These are phyloP conservation scores for Piaya cayana DNA, from an alignment of 2,113 vertebrate genomes.

Conservation along the genomic window DNA sequence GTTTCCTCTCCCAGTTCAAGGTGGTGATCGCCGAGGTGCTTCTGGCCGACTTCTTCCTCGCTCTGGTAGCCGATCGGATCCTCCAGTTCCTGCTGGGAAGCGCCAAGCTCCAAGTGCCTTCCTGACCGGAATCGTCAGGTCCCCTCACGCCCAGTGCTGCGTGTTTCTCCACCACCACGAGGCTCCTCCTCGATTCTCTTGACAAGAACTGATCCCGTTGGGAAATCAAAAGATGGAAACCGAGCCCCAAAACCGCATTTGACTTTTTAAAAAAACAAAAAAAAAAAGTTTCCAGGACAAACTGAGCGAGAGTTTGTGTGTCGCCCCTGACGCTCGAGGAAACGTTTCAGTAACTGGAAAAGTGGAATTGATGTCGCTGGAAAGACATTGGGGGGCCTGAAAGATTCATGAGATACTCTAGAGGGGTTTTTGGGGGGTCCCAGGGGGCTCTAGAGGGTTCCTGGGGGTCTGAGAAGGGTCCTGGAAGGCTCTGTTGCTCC, in stretches of 20 bases:
- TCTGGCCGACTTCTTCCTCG: conserved; percentile 87
- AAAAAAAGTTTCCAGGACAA: not conserved
- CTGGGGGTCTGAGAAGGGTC: no score
- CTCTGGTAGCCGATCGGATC: conserved; percentile 85
- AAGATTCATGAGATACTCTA: not conserved
- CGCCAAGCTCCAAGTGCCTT: conserved; percentile 91
- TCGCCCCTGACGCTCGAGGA: not conserved
- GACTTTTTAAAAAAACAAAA: not conserved
- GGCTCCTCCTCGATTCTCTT: not conserved
- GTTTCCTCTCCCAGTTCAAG: conserved; percentile 83
- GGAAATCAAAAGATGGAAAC: not conserved
- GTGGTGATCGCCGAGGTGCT: conserved; percentile 89
- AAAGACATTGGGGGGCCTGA: not conserved
- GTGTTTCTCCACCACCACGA: not conserved
- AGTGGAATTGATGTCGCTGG: conserved; percentile 46
- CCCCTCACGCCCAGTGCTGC: not conserved
- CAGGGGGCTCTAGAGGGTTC: no score
- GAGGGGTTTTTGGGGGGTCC: no score
- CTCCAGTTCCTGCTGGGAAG: conserved; percentile 91
- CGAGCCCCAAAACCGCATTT: not conserved
- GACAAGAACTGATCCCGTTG: not conserved
- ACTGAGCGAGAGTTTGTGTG: conserved; percentile 13
- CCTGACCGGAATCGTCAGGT: conserved; percentile 69
- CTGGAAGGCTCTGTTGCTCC: not conserved
- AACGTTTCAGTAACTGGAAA: conserved; percentile 71